phyloP scores from a whole-genome alignment of 1,140 invertebrate species.

The Drosophila micromelanica region DNA sequence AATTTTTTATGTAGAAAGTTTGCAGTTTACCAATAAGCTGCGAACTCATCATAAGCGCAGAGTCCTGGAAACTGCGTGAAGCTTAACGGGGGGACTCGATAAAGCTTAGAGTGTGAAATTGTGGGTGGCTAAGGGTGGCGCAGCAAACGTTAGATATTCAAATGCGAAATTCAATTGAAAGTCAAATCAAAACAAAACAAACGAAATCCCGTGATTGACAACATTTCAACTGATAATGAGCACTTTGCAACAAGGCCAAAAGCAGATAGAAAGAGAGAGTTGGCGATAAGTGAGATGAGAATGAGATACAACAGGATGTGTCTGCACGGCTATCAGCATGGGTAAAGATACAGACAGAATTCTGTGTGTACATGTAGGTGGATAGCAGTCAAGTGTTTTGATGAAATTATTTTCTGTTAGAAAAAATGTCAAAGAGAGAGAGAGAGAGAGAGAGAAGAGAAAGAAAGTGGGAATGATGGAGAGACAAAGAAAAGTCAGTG shows the following conservation, averaged over 20 bases:
- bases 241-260: slow-evolving; percentile 43
- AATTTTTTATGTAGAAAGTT: slow-evolving; percentile 81
- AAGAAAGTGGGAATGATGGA: neutral
- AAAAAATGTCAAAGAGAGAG: slow-evolving; percentile 9
- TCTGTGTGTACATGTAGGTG: slow-evolving; percentile 6
- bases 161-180: slow-evolving; percentile 79
- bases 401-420: slow-evolving; percentile 56
- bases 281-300: slow-evolving; percentile 1
- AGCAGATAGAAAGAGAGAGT: neutral
- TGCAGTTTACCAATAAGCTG: slow-evolving; percentile 65
- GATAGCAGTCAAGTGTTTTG: slow-evolving; percentile 38
- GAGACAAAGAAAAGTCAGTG: slow-evolving; percentile 13
- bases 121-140: slow-evolving; percentile 27
- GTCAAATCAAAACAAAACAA: slow-evolving; percentile 79
- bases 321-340: slow-evolving; percentile 46
- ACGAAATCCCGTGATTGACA: slow-evolving; percentile 78
- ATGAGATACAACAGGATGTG: slow-evolving; percentile 16
- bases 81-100: slow-evolving; percentile 40
- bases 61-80: slow-evolving; percentile 37
- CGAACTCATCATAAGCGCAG: slow-evolving; percentile 68
- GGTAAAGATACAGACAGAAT: slow-evolving; percentile 22
- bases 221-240: slow-evolving; percentile 79
- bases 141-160: slow-evolving; percentile 64
- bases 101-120: neutral
- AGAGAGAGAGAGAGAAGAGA: neutral